phyloP scores from a whole-genome alignment of 2,888 invertebrate species.

The Nymphalis polychloros region DNA sequence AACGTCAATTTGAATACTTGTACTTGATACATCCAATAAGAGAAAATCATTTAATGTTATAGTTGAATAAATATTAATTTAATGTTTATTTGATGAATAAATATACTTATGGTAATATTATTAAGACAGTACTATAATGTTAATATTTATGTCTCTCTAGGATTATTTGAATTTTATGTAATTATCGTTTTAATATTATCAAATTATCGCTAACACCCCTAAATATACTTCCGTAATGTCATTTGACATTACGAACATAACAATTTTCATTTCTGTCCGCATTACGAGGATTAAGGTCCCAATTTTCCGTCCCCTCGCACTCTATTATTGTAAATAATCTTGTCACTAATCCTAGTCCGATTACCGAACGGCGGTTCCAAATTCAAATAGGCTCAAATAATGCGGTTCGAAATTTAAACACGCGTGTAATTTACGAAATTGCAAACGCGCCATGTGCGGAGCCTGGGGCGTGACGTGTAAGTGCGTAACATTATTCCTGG shows the following conservation, averaged over 20 bases:
- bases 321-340: constrained; percentile 73
- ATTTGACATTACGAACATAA: constrained; percentile 44
- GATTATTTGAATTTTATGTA: not conserved
- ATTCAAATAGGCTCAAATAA: constrained; percentile 67
- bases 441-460: constrained; percentile 65
- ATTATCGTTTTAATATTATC: constrained; percentile 11
- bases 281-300: constrained; percentile 60
- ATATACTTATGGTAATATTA: too few relatives aligned
- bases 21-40: too few relatives aligned
- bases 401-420: constrained; percentile 71
- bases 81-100: too few relatives aligned
- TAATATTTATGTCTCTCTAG: too few relatives aligned
- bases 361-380: constrained; percentile 55
- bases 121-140: not conserved
- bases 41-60: too few relatives aligned
- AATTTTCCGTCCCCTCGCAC: constrained; percentile 58
- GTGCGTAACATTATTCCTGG: constrained; percentile 43
- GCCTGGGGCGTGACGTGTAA: constrained; percentile 55
- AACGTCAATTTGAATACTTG: too few relatives aligned
- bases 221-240: constrained; percentile 27
- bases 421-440: constrained; percentile 72
- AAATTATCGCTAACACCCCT: constrained; percentile 25
- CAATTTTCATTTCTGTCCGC: constrained; percentile 64
- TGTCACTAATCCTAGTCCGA: constrained; percentile 75
- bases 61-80: too few relatives aligned